These are phyloP conservation scores for Drosophila bifasciata DNA, from an alignment of 1,140 invertebrate species.

Conservation along the genomic window DNA sequence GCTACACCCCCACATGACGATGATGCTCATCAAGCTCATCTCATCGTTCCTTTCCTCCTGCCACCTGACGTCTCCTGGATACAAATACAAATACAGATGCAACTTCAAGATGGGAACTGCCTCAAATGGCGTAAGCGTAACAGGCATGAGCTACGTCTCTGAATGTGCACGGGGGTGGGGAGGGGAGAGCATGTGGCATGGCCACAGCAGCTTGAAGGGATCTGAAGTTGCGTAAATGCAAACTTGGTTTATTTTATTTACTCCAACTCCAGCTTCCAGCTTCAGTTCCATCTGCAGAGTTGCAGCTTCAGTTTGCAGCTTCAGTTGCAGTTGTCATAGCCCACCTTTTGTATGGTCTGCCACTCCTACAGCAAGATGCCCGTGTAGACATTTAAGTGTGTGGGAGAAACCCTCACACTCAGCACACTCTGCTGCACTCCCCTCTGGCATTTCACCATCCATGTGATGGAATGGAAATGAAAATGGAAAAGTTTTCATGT, in stretches of 20 bases:
- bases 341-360: constrained; percentile 60
- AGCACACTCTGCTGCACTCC: too few relatives aligned
- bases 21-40: constrained; percentile 34
- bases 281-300: too few relatives aligned
- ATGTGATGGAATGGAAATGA: constrained; percentile 70
- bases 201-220: constrained; percentile 10
- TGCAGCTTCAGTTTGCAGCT: too few relatives aligned
- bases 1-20: neutral
- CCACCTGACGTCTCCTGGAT: neutral
- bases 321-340: constrained; percentile 37
- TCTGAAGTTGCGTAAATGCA: constrained; percentile 47
- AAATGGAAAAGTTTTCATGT: constrained; percentile 60
- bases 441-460: too few relatives aligned
- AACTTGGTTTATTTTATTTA: constrained; percentile 67
- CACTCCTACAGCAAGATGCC: constrained; percentile 9
- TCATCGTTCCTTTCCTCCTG: neutral
- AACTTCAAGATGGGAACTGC: constrained; percentile 1
- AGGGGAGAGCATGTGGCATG: constrained; percentile 4
- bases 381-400: constrained; percentile 59
- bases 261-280: constrained; percentile 44
- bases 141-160: constrained; percentile 14
- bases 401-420: constrained; percentile 2
- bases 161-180: too few relatives aligned
- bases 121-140: constrained; percentile 6
- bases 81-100: constrained; percentile 27